Conservation (phyloP, 2,888 invertebrate genomes). For the Nomada goodeniana region DNA sequence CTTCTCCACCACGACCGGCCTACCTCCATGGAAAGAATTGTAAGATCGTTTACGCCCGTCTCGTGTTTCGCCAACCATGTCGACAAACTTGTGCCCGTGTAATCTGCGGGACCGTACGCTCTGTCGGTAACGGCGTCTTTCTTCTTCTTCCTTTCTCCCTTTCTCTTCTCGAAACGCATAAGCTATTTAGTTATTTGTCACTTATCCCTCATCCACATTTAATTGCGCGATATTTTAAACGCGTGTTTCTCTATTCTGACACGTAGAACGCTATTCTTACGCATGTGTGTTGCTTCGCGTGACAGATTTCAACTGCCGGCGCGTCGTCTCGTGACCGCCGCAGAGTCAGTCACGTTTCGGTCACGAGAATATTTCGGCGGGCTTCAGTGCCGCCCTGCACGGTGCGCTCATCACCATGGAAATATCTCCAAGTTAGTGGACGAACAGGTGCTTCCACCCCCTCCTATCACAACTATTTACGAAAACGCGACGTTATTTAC, state of each 20-base stretch:
- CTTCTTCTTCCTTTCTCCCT: not conserved
- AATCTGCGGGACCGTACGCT: slow-evolving; percentile 37
- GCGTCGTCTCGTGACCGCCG: slow-evolving; percentile 48
- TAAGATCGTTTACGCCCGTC: slow-evolving; percentile 58
- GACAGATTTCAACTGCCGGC: slow-evolving; percentile 55
- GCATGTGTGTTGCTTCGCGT: slow-evolving; percentile 32
- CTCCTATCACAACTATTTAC: not conserved
- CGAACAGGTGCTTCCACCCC: slow-evolving; percentile 28
- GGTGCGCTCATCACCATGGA: not conserved
- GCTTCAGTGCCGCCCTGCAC: slow-evolving; percentile 14
- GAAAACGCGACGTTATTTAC: not conserved
- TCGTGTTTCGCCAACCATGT: slow-evolving; percentile 49
- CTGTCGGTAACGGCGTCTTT: slow-evolving; percentile 64
- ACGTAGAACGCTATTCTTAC: not conserved
- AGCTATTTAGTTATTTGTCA: not conserved
- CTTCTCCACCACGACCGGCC: not conserved
- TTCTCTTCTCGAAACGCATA: not conserved
- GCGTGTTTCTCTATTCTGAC: not conserved
- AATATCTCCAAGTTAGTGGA: slow-evolving; percentile 44
- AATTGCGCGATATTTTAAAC: not conserved
- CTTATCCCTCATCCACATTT: not conserved
- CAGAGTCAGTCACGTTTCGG: slow-evolving; percentile 54
- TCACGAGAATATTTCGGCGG: slow-evolving; percentile 58
- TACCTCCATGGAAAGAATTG: slow-evolving; percentile 25
- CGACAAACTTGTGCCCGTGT: slow-evolving; percentile 47